A percentile compares a stretch with the other conserved stretches of the same genome.
Conservation (phyloP, 2,888 invertebrate genomes). For the Bugula neritina region DNA sequence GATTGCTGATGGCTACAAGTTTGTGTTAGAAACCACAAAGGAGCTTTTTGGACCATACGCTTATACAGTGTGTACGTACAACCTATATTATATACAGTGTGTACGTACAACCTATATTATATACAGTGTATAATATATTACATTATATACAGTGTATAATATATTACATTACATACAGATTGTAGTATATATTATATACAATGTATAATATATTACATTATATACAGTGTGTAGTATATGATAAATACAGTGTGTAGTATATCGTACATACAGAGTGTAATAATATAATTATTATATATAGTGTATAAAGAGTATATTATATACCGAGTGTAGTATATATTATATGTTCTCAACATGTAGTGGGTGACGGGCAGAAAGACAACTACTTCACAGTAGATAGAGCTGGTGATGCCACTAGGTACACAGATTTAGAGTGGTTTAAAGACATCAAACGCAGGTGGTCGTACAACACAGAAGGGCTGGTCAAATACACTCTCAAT, state of each 20-base stretch:
- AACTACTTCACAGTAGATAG: conserved; percentile 33
- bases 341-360: too few species aligned
- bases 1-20: background rate
- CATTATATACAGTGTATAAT: too few species aligned
- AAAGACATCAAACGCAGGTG: conserved; percentile 78
- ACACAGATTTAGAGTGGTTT: conserved; percentile 76
- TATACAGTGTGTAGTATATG: too few species aligned
- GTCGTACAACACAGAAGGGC: conserved; percentile 71
- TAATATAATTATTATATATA: too few species aligned
- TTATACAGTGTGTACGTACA: conserved; percentile 30
- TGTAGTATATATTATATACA: too few species aligned
- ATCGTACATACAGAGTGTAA: too few species aligned
- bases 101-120: too few species aligned
- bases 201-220: too few species aligned
- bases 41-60: conserved; percentile 44
- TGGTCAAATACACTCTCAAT: conserved; percentile 80
- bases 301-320: too few species aligned
- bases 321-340: too few species aligned
- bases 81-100: conserved; percentile 32
- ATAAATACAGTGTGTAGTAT: too few species aligned
- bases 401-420: conserved; percentile 57
- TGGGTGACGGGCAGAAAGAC: conserved; percentile 6
- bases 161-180: too few species aligned
- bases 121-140: conserved; percentile 27
- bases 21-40: conserved; percentile 27